Conservation (phyloP, 2,113 vertebrate species). For the Saccopteryx bilineata region DNA sequence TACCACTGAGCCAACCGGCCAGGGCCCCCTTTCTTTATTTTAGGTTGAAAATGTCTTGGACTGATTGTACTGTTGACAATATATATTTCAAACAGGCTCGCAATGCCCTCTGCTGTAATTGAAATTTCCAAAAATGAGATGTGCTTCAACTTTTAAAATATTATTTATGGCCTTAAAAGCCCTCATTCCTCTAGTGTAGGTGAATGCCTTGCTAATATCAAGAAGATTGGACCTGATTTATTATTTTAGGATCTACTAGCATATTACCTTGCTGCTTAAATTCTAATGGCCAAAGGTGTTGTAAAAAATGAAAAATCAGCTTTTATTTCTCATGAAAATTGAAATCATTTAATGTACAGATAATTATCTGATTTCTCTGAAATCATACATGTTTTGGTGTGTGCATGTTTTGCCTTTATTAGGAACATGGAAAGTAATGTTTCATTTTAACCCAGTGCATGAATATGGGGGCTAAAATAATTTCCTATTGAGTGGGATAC, state of each 20-base stretch:
- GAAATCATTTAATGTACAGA: conserved; percentile 37
- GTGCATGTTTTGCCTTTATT: conserved; percentile 2
- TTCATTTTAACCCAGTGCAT: conserved; percentile 5
- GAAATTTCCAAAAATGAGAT: conserved; percentile 71
- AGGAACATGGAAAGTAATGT: conserved; percentile 34
- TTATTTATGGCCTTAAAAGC: conserved; percentile 70
- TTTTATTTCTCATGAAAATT: conserved; percentile 61
- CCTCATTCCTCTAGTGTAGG: conserved; percentile 16
- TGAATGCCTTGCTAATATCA: background rate
- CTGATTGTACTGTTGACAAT: conserved; percentile 6
- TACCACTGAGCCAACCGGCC: too few species aligned
- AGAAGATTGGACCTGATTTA: conserved; percentile 18
- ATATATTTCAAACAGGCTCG: background rate
- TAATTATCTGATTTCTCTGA: conserved; percentile 52
- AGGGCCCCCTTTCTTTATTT: conserved; percentile 48
- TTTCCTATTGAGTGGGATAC: conserved; percentile 37
- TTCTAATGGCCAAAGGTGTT: conserved; percentile 18
- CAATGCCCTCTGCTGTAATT: background rate
- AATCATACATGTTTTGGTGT: conserved; percentile 16
- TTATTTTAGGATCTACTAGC: conserved; percentile 67
- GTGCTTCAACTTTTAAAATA: conserved; percentile 60
- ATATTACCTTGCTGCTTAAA: conserved; percentile 1
- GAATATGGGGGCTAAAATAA: conserved; percentile 36
- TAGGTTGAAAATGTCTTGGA: conserved; percentile 53
- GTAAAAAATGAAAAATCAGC: conserved; percentile 36